These are phyloP conservation scores for Chymomyza amoena DNA, from an alignment of 2,888 invertebrate genomes.

Conservation along the genomic window DNA sequence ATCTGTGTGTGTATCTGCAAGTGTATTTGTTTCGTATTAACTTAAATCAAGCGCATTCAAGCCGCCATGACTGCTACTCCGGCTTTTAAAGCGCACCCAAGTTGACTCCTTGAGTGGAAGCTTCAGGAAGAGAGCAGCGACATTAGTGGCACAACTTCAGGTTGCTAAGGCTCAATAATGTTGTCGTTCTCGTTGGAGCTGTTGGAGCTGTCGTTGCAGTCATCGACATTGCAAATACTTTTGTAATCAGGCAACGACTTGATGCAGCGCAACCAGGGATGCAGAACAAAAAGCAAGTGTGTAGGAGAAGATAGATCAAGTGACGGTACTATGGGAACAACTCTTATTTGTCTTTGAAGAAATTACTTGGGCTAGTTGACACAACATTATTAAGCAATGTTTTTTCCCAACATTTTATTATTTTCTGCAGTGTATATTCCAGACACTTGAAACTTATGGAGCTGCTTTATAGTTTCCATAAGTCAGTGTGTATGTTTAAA, in stretches of 20 bases:
- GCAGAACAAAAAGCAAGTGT: background rate
- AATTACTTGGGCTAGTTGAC: too few species aligned
- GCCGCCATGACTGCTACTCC: slow-evolving; percentile 36
- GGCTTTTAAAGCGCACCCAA: slow-evolving; percentile 46
- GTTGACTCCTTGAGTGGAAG: slow-evolving; percentile 52
- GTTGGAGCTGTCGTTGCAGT: slow-evolving; percentile 33
- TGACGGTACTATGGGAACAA: too few species aligned
- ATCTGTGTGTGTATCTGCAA: slow-evolving; percentile 14
- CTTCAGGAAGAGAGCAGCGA: slow-evolving; percentile 16
- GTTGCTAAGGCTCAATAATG: background rate
- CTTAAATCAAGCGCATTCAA: slow-evolving; percentile 60
- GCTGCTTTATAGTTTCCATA: too few species aligned
- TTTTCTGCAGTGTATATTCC: too few species aligned
- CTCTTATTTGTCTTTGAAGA: too few species aligned
- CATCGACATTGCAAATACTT: slow-evolving; percentile 35
- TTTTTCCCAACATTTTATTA: too few species aligned
- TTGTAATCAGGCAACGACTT: slow-evolving; percentile 57
- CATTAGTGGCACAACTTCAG: slow-evolving; percentile 35
- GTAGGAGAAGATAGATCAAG: too few species aligned
- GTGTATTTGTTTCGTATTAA: slow-evolving; percentile 60
- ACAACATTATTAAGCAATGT: too few species aligned
- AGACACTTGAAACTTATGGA: too few species aligned
- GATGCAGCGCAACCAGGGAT: slow-evolving; percentile 45
- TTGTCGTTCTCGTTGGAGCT: slow-evolving; percentile 43
- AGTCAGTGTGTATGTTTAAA: too few species aligned